phyloP scores from a whole-genome alignment of 35 echinoderm and acorn worm genomes.

The Apostichopus parvimensis region DNA sequence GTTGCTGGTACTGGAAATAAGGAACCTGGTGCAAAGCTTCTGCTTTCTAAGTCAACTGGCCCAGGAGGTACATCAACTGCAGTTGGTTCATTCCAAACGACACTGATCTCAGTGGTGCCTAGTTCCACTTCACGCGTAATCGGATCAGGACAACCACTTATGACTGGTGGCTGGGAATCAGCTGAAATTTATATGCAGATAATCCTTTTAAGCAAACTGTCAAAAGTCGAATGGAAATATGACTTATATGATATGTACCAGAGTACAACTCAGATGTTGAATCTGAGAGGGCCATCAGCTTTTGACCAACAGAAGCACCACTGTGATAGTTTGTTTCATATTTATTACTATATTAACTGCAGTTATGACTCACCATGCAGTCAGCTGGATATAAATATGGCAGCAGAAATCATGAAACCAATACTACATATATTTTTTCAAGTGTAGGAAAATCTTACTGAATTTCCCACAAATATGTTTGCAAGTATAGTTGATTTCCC shows the following conservation, averaged over 20 bases:
- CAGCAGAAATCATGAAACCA: no score
- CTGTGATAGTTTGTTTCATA: background rate
- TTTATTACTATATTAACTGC: no score
- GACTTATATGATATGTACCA: background rate
- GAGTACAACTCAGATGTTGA: background rate
- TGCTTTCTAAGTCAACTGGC: background rate
- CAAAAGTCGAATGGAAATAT: background rate
- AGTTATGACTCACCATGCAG: no score
- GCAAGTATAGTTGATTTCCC: no score
- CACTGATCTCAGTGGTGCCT: constrained; percentile 20
- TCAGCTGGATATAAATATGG: no score
- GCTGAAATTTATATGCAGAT: background rate
- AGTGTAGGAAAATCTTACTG: no score
- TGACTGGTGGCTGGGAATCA: constrained; percentile 32
- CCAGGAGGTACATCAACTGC: constrained; percentile 58
- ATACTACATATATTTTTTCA: no score
- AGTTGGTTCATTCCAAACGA: constrained; percentile 59
- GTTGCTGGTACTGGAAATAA: constrained; percentile 37
- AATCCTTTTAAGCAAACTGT: background rate
- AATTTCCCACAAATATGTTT: no score
- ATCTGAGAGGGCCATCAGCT: background rate
- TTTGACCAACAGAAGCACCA: background rate
- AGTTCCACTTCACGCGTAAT: constrained; percentile 19
- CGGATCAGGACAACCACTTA: constrained; percentile 28
- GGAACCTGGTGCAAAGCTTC: constrained; percentile 52